These are phyloP conservation scores for Leptoteleia sp. DNA, from an alignment of 1,140 invertebrate genomes.

Conservation along the genomic window DNA sequence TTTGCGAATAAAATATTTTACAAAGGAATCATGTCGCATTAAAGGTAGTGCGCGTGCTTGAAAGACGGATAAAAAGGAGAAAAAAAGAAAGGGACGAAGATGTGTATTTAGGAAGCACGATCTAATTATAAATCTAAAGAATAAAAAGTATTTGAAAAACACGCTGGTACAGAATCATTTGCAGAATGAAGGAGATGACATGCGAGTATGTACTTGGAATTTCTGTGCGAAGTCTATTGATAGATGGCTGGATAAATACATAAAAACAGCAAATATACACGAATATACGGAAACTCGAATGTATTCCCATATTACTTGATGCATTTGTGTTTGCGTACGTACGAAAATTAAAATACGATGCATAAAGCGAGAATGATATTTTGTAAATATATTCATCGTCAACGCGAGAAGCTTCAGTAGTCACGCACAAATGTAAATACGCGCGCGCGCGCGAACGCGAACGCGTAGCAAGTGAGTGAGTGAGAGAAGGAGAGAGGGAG, in stretches of 20 bases:
- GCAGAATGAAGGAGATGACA: constrained; percentile 39
- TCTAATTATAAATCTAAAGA: constrained; percentile 72
- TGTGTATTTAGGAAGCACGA: constrained; percentile 19
- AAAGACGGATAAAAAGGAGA: too few relatives aligned
- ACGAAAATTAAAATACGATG: constrained; percentile 37
- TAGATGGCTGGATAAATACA: constrained; percentile 51
- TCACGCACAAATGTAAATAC: too few relatives aligned
- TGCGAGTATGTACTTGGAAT: constrained; percentile 70
- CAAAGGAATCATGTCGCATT: too few relatives aligned
- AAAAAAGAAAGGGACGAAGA: too few relatives aligned
- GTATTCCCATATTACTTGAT: constrained; percentile 52
- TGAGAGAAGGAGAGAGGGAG: too few relatives aligned
- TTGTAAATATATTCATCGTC: constrained; percentile 69
- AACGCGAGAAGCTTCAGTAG: constrained; percentile 27
- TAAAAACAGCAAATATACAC: constrained; percentile 44
- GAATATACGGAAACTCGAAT: constrained; percentile 39
- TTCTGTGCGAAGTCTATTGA: constrained; percentile 67
- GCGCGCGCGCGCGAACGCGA: too few relatives aligned
- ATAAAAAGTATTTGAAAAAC: constrained; percentile 62
- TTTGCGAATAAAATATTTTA: too few relatives aligned
- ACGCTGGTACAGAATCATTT: constrained; percentile 59
- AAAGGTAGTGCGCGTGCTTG: too few relatives aligned
- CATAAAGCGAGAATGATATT: constrained; percentile 71
- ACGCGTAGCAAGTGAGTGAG: too few relatives aligned
- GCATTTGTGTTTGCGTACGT: constrained; percentile 44